Conservation (phyloP, 2,888 invertebrate species). For the Orthosia gracilis region DNA sequence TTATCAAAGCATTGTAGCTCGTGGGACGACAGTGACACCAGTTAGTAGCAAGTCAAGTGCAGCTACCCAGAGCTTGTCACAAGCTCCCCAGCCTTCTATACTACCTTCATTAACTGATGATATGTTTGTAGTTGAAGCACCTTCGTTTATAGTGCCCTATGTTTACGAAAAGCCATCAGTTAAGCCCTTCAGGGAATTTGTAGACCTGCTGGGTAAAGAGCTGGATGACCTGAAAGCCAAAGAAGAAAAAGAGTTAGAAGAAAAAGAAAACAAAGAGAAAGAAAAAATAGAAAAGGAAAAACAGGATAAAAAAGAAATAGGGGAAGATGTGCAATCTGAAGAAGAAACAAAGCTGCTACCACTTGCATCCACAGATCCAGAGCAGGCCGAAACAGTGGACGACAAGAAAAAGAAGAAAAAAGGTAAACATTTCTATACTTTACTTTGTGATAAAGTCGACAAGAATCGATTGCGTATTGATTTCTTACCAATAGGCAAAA, state of each 20-base stretch:
- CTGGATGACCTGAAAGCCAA: slow-evolving; percentile 92
- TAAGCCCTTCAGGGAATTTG: slow-evolving; percentile 94
- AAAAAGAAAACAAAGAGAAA: slow-evolving; percentile 78
- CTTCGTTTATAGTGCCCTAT: slow-evolving; percentile 98
- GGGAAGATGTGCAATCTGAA: slow-evolving; percentile 76
- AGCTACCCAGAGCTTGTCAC: slow-evolving; percentile 74
- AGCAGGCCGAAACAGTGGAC: slow-evolving; percentile 74
- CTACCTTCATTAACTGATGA: slow-evolving; percentile 97
- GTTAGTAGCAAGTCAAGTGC: slow-evolving; percentile 75
- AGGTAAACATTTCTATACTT: slow-evolving; percentile 67
- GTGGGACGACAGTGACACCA: slow-evolving; percentile 85
- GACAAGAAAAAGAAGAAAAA: slow-evolving; percentile 77
- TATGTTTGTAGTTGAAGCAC: slow-evolving; percentile 98
- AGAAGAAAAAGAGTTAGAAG: slow-evolving; percentile 85
- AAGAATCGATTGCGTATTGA: background rate
- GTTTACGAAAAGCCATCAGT: slow-evolving; percentile 97
- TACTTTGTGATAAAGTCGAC: background rate
- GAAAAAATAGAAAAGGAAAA: slow-evolving; percentile 80
- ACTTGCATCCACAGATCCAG: slow-evolving; percentile 62
- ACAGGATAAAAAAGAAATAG: slow-evolving; percentile 75
- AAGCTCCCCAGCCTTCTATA: slow-evolving; percentile 88
- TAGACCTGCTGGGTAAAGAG: slow-evolving; percentile 92
- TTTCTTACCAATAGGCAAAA: background rate
- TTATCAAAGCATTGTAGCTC: slow-evolving; percentile 89
- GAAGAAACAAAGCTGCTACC: slow-evolving; percentile 52